Conservation (phyloP, 1,140 invertebrate species). For the Teleogryllus occipitalis region DNA sequence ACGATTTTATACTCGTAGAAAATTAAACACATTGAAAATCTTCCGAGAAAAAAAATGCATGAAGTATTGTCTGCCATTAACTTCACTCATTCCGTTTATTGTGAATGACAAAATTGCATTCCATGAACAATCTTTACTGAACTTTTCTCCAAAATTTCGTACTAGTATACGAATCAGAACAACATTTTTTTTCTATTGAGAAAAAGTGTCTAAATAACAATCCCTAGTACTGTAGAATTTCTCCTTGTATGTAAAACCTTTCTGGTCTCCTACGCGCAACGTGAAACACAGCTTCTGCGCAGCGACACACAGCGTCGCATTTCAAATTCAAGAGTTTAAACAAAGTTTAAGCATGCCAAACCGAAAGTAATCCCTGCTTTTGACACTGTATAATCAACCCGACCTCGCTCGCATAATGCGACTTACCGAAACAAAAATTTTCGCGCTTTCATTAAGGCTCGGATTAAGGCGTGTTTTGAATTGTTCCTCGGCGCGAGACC, state of each 20-base stretch:
- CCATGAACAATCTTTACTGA: neutral
- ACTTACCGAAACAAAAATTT: neutral
- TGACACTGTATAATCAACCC: conserved; percentile 1
- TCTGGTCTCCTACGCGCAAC: no score
- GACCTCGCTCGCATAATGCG: neutral
- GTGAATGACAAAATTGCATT: neutral
- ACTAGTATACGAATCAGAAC: no score
- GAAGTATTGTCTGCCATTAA: no score
- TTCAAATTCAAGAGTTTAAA: neutral
- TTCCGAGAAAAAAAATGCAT: no score
- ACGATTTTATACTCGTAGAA: no score
- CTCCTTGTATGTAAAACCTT: no score
- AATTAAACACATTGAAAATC: no score
- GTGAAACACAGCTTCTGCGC: no score
- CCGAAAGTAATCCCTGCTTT: neutral
- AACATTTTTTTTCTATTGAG: no score
- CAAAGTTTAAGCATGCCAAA: neutral
- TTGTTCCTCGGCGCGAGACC: neutral
- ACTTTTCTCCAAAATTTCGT: neutral
- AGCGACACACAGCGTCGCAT: neutral
- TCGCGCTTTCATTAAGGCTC: neutral
- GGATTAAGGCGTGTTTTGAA: neutral
- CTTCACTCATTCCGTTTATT: neutral
- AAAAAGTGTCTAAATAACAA: no score
- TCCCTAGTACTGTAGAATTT: no score